Conservation (phyloP, 2,888 invertebrate genomes). For the Lasioglossum oenotherae region DNA sequence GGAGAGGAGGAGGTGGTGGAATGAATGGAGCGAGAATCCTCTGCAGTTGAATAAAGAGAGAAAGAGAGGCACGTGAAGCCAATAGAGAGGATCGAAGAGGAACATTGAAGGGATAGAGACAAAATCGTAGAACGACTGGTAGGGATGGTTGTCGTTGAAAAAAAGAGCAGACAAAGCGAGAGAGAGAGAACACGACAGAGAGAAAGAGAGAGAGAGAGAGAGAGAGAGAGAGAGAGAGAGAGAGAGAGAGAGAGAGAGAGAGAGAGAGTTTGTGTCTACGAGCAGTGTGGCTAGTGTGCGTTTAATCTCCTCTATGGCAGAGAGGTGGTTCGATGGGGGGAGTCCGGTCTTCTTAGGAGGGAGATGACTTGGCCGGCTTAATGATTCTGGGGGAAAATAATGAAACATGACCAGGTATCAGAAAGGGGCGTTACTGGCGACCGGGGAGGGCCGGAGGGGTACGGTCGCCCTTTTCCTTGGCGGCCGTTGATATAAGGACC, state of each 20-base stretch:
- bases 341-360: slow-evolving; percentile 70
- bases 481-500: slow-evolving; percentile 71
- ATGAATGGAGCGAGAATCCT: slow-evolving; percentile 28
- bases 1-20: slow-evolving; percentile 40
- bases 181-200: slow-evolving; percentile 32
- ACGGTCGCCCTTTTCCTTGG: slow-evolving; percentile 67
- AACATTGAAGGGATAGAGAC: slow-evolving; percentile 21
- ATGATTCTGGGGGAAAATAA: slow-evolving; percentile 81
- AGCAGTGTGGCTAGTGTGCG: slow-evolving; percentile 49
- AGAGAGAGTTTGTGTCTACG: slow-evolving; percentile 27
- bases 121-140: background rate
- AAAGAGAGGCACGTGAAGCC: background rate
- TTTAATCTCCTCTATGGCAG: slow-evolving; percentile 66
- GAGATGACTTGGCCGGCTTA: slow-evolving; percentile 77
- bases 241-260: slow-evolving; percentile 12
- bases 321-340: slow-evolving; percentile 67
- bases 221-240: slow-evolving; percentile 1
- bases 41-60: background rate
- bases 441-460: slow-evolving; percentile 36
- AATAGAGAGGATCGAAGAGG: background rate
- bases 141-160: background rate
- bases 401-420: slow-evolving; percentile 81
- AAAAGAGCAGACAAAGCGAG: background rate
- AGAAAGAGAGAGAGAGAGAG: background rate
- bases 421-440: slow-evolving; percentile 76